A percentile compares a stretch with the other conserved stretches of the same genome.
These are phyloP conservation scores for Actias luna DNA, from an alignment of 2,888 invertebrate species.

Conservation along the genomic window DNA sequence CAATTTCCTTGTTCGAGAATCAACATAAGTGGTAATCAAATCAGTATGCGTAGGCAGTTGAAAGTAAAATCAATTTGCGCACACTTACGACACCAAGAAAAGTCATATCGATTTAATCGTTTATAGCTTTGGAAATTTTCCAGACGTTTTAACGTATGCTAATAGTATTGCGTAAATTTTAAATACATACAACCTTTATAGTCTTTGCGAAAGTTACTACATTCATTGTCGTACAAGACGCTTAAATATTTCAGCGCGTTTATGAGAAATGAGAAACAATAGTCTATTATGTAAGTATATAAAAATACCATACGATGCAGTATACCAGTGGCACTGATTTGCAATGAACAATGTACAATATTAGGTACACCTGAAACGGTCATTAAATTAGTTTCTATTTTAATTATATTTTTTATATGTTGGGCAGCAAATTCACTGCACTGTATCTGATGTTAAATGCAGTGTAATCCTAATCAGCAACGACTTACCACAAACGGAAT, in stretches of 20 bases:
- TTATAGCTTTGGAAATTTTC: not conserved
- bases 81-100: not conserved
- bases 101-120: not conserved
- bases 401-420: not conserved
- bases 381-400: not conserved
- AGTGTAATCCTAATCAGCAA: no score
- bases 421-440: no score
- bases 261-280: slow-evolving; percentile 1
- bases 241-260: not conserved
- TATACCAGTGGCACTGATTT: not conserved
- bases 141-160: not conserved
- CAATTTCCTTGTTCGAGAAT: not conserved
- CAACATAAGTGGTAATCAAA: no score
- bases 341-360: not conserved
- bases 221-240: not conserved
- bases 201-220: not conserved
- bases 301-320: not conserved
- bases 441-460: no score
- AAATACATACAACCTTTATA: not conserved
- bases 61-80: not conserved
- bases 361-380: not conserved
- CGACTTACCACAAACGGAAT: no score
- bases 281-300: not conserved
- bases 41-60: no score
- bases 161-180: not conserved